Base-by-base conservation (phyloP, 2,113 vertebrate genomes). In the Oreochromis niloticus region DNA sequence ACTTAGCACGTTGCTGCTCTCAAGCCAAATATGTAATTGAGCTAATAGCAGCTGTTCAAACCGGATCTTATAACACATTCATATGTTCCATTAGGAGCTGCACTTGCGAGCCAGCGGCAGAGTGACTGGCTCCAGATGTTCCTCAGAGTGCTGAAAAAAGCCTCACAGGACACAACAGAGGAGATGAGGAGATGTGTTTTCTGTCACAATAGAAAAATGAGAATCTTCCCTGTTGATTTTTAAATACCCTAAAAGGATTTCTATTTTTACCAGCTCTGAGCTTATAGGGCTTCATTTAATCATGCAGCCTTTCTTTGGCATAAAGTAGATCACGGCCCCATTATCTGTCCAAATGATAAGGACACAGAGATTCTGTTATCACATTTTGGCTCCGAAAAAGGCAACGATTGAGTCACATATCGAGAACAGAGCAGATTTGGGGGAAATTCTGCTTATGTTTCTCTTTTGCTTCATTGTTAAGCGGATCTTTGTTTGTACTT, bases 61-160 rank as follows among this genome's bases (percentile, higher is more conserved):
- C 81, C 19, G 66, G 87, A 92, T 94, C 90, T 81, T 46, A 46
- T 89, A 89, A 90, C 93, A 88, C 90, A 82, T 90, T 95, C 93
- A 94, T 90, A 93, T 95, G 92, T 93, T 95, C 93, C 94, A 92
- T 94, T 94, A 94, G 88, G 85, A 87, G 78, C 88, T 80, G 91
- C 71, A 73, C 84, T 88, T 81, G 13, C 27, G 52, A 92, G 90
- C 89, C 89, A 90, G 83, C 30, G 57, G 85, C n/a, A 71, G 90
- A 93, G 92, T 93, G 94, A 94, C 93, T 86, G 93, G 87, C 80
- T 94, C 94, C 94, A 96, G 94, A 95, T 96, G 95, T 95, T 94
- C 61, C 78, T 82, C 14, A 4, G 52, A 59, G 83, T 59, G 71
- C 50, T 9, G 48, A 80, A 88, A 82, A 81, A 81, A 88, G 50